Base-by-base conservation (phyloP, 2,888 invertebrate species). In the Miltochrista miniata region DNA sequence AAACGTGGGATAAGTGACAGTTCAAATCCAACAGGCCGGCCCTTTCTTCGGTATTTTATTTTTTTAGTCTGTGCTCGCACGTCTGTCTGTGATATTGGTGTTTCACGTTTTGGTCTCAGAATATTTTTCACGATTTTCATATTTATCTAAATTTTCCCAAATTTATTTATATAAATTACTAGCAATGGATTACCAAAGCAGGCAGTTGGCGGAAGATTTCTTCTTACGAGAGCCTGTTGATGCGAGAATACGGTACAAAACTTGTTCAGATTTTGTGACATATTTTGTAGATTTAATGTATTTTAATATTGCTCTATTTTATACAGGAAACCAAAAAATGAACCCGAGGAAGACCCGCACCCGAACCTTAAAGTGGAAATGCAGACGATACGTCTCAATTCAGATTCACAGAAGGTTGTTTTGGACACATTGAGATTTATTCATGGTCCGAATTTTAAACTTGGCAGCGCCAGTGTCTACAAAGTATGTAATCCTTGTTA, bases 381-480 rank as follows among this genome's bases (percentile, higher is more conserved):
- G 85, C 96, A 96, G 72, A 94, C 95, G 7, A 83, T 96, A 40
- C 92, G 94, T 7, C 83, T 96, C 15, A 93, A 92, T 43, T 93
- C 95, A 29, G 94, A 95, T 65, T 94, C 95, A 1, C 95, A 96
- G 74, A 94, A 95, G 73, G 90, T 94, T 68, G 93, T 96, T 35
- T 92, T 96, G 84, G 95, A 96, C 58, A 96, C 96, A 2, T 81
- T 96, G 45, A 93, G 94, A 57, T 93, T 93, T 62, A 94, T 96
- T 59, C 95, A 96, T 84, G 96, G 96, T n/a, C 90, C 94, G 54
- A 95, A 93, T 54, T 94, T 93, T 69, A 92, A 92, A 70, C 81
- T 94, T 51, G 88, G 89, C 24, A 93, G 91, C 72, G 89, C 92
- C 15, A 83, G 91, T 49, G 83, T 91, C 49, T 94, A 94, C 89